Conservation (phyloP, 2,888 invertebrate species). For the Dasypolia templi region DNA sequence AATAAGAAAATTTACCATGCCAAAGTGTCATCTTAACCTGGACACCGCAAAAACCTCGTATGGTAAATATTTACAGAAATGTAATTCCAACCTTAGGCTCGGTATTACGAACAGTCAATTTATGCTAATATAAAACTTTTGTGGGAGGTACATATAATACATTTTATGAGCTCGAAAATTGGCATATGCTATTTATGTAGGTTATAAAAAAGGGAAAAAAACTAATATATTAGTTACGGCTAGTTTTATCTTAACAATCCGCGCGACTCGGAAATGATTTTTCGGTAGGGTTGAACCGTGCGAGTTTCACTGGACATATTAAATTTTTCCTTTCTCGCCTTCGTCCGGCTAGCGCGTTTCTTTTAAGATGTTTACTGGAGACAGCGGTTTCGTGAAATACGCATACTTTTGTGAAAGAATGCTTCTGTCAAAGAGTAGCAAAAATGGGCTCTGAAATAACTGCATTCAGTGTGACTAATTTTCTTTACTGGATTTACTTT, state of each 20-base stretch:
- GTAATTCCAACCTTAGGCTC: constrained; percentile 73
- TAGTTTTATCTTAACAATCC: constrained; percentile 43
- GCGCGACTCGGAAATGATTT: constrained; percentile 23
- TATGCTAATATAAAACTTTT: constrained; percentile 75
- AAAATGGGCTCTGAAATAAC: constrained; percentile 14
- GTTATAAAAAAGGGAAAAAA: constrained; percentile 31
- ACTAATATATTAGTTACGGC: constrained; percentile 41
- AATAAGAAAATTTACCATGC: neutral
- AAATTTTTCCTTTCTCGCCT: constrained; percentile 37
- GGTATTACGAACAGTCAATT: constrained; percentile 77
- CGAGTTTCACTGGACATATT: constrained; percentile 30
- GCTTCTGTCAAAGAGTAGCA: constrained; percentile 1
- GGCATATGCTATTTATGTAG: constrained; percentile 60
- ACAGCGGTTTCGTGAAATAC: constrained; percentile 35
- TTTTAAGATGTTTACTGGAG: constrained; percentile 19
- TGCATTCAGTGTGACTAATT: neutral
- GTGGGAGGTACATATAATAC: constrained; percentile 71
- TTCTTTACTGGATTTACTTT: neutral
- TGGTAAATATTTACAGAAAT: constrained; percentile 77
- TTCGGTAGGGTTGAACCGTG: constrained; percentile 27
- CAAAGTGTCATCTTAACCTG: constrained; percentile 55
- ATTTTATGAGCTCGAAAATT: constrained; percentile 69
- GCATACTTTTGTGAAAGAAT: too few relatives aligned
- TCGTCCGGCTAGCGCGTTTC: constrained; percentile 13
- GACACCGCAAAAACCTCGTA: constrained; percentile 61